Base-by-base conservation (phyloP, 1,140 invertebrate genomes). In the Aphelinus atriplicis region DNA sequence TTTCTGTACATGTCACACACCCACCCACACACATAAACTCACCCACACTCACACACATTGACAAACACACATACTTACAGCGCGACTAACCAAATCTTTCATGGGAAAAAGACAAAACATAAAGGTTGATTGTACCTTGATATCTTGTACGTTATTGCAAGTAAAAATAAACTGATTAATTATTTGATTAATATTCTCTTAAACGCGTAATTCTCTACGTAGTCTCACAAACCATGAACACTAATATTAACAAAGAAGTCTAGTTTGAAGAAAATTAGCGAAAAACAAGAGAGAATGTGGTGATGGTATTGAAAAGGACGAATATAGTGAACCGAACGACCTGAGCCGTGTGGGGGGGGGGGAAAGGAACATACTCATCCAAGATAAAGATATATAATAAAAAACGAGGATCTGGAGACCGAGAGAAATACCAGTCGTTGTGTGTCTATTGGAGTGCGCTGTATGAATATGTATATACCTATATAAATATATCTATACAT, bases 401-500 rank as follows among this genome's bases (percentile, higher is more conserved):
- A 9, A 46, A 63, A 64, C 53, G 62, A 50, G 55, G 42, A 63
- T 55, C 51, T 46, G 47, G 57, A 9, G 26, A 56, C 56, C n/a
- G 51, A 61, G 3, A 47, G 3, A 50, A 62, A 43, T 51, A 75
- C 53, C 47, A 69, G 63, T 70, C 58, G 73, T 75, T 75, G 70
- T 75, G 69, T 75, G 70, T 75, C 66, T 75, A 74, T 74, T 47
- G 6, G 60, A 70, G 64, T 64, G 66, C 61, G 66, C 60, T 75
- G 73, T 75, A 75, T 66, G 73, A 75, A 75, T 75, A 70, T 75
- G 73, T 75, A 69, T 68, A 73, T 77, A 71, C 73, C 73, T 75
- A 75, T 75, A 75, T 69, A 75, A 75, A 75, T 75, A 76, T 65
- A 76, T 71, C 50, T 71, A 71, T 76, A 71, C 67, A 73, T 74